Evolutionary conservation across 2,888 invertebrate genomes (phyloP).

Genomic region (Drosophila percnosoma): DNA sequence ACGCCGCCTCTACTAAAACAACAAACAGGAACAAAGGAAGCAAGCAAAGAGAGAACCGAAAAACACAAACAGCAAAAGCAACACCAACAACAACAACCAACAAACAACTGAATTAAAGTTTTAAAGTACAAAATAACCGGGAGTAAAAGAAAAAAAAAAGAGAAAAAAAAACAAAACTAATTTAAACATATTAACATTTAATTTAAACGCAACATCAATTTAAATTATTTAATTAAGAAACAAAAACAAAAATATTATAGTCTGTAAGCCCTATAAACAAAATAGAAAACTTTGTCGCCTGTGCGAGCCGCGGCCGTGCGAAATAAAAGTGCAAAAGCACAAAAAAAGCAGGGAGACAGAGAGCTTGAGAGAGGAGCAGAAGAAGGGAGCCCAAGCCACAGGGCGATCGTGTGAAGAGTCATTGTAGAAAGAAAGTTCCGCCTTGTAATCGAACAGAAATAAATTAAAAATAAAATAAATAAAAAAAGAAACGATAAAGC

Average conservation of each 20-base stretch:
- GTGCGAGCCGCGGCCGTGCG: conserved; percentile 39
- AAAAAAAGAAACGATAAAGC: conserved; percentile 68
- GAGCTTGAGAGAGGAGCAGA: not conserved
- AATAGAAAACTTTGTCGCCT: conserved; percentile 41
- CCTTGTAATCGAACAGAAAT: conserved; percentile 45
- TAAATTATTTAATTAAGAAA: conserved; percentile 72
- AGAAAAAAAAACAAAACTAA: conserved; percentile 53
- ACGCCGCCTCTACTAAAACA: conserved; percentile 61
- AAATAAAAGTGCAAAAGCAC: conserved; percentile 33
- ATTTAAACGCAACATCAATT: conserved; percentile 79
- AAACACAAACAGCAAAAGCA: conserved; percentile 63
- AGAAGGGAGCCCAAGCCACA: conserved; percentile 21
- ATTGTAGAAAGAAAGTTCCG: conserved; percentile 43
- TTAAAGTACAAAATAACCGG: conserved; percentile 83
- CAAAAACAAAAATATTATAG: conserved; percentile 52
- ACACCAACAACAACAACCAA: conserved; percentile 64
- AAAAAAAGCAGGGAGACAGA: conserved; percentile 29
- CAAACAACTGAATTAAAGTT: conserved; percentile 84
- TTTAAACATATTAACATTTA: conserved; percentile 66
- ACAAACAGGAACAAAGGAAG: conserved; percentile 64
- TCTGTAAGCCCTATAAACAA: conserved; percentile 38
- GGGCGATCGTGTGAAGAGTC: conserved; percentile 28
- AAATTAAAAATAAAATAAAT: conserved; percentile 42
- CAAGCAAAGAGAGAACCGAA: conserved; percentile 47
- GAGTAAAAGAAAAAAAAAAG: conserved; percentile 70